A percentile compares a stretch with the other conserved stretches of the same genome.
Evolutionary conservation across 2,888 invertebrate genomes (phyloP).

Genomic region (Chydorus sphaericus): DNA sequence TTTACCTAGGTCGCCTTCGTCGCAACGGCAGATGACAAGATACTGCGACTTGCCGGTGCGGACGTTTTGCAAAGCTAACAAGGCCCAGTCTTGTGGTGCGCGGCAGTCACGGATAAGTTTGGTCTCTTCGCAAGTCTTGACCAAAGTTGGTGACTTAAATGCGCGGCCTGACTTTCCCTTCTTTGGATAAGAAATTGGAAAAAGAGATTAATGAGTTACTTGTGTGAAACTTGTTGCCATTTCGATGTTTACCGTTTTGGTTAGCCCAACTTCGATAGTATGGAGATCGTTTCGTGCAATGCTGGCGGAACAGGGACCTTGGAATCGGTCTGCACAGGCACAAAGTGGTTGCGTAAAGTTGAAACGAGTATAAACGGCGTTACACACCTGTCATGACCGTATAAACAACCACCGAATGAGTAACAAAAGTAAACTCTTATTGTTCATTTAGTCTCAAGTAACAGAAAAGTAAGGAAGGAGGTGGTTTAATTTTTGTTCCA

Average conservation of each 20-base stretch:
- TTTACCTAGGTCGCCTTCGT: constrained; percentile 66
- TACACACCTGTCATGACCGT: constrained; percentile 71
- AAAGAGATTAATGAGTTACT: neutral
- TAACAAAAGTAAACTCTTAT: no score
- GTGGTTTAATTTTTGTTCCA: no score
- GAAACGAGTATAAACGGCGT: constrained; percentile 77
- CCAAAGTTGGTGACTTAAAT: constrained; percentile 58
- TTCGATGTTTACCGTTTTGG: constrained; percentile 62
- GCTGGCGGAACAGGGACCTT: constrained; percentile 81
- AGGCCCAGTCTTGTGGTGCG: constrained; percentile 78
- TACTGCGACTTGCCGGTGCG: constrained; percentile 88
- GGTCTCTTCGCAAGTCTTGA: constrained; percentile 87
- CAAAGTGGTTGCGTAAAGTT: constrained; percentile 87
- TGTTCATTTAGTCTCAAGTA: no score
- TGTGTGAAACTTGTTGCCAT: neutral
- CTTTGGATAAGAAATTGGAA: neutral
- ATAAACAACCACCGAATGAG: no score
- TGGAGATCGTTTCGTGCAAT: constrained; percentile 79
- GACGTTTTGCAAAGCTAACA: constrained; percentile 77
- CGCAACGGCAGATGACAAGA: constrained; percentile 78
- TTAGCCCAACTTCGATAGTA: constrained; percentile 75
- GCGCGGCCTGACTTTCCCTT: constrained; percentile 14
- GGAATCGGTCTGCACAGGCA: constrained; percentile 74
- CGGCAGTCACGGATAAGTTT: constrained; percentile 78
- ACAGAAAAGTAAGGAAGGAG: no score